phyloP scores from a whole-genome alignment of 2,888 invertebrate species.

The Myathropa florea region DNA sequence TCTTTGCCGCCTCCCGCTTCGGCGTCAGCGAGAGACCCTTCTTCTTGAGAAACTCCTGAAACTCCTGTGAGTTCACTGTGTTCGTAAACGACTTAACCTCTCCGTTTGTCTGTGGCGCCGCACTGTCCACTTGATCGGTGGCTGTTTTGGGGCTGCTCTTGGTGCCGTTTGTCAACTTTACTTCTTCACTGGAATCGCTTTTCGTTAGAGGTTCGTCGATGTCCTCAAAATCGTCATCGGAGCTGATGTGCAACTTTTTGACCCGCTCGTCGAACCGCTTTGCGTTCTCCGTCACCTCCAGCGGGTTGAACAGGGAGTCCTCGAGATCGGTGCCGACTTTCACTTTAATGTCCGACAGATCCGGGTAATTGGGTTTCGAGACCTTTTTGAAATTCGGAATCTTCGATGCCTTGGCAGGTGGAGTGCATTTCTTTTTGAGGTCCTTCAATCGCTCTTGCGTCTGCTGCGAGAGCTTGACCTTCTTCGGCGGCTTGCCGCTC shows the following conservation, averaged over 20 bases:
- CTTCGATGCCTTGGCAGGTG: constrained; percentile 71
- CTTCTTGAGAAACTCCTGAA: constrained; percentile 79
- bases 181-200: constrained; percentile 78
- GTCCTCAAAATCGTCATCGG: constrained; percentile 80
- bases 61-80: constrained; percentile 80
- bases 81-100: constrained; percentile 77
- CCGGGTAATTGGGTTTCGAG: constrained; percentile 80
- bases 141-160: background rate
- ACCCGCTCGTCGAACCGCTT: constrained; percentile 80
- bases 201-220: constrained; percentile 78
- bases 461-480: constrained; percentile 68
- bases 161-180: constrained; percentile 50
- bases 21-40: constrained; percentile 79
- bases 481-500: constrained; percentile 74
- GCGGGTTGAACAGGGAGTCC: constrained; percentile 78
- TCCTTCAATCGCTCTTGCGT: constrained; percentile 74
- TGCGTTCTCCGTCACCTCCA: constrained; percentile 79
- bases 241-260: constrained; percentile 78
- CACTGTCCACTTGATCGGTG: constrained; percentile 37
- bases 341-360: constrained; percentile 79
- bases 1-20: constrained; percentile 72
- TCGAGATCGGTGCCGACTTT: constrained; percentile 78
- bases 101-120: constrained; percentile 58
- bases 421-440: constrained; percentile 72
- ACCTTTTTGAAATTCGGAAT: constrained; percentile 78